Percentiles rank a stretch among this genome's conserved stretches.
These are phyloP conservation scores for Conus ventricosus DNA, from an alignment of 1,140 invertebrate species.

Conservation along the genomic window DNA sequence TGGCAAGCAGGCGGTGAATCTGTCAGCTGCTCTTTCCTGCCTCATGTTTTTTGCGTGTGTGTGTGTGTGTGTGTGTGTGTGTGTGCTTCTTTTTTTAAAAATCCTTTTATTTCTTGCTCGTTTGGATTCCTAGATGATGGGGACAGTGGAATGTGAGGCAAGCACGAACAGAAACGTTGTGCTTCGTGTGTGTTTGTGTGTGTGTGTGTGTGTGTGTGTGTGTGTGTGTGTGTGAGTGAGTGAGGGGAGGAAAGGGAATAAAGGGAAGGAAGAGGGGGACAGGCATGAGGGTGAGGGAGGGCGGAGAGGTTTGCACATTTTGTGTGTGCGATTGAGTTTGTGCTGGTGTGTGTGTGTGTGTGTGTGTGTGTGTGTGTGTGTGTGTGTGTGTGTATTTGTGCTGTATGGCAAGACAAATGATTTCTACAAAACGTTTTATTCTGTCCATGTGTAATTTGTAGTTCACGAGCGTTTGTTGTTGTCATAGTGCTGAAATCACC, in stretches of 20 bases:
- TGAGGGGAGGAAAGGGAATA: too few relatives aligned
- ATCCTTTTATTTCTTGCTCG: neutral
- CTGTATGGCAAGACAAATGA: too few relatives aligned
- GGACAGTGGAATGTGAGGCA: neutral
- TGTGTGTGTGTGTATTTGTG: neutral
- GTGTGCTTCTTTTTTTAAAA: neutral
- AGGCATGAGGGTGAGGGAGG: neutral
- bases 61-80: too few relatives aligned
- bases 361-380: neutral
- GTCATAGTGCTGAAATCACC: too few relatives aligned
- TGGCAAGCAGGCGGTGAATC: constrained; percentile 1
- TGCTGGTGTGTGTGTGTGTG: neutral
- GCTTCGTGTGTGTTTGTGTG: too few relatives aligned
- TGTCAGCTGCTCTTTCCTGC: neutral
- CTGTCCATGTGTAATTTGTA: too few relatives aligned
- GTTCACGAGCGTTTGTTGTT: too few relatives aligned
- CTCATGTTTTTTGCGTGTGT: neutral
- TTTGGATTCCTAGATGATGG: neutral
- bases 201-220: too few relatives aligned
- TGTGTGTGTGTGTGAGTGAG: too few relatives aligned
- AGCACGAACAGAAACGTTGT: neutral
- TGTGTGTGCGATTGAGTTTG: neutral
- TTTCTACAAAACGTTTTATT: too few relatives aligned
- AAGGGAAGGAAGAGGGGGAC: neutral
- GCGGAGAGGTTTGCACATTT: too few relatives aligned